Evolutionary conservation across 1,140 invertebrate species (phyloP).

Genomic region (Physella acuta): DNA sequence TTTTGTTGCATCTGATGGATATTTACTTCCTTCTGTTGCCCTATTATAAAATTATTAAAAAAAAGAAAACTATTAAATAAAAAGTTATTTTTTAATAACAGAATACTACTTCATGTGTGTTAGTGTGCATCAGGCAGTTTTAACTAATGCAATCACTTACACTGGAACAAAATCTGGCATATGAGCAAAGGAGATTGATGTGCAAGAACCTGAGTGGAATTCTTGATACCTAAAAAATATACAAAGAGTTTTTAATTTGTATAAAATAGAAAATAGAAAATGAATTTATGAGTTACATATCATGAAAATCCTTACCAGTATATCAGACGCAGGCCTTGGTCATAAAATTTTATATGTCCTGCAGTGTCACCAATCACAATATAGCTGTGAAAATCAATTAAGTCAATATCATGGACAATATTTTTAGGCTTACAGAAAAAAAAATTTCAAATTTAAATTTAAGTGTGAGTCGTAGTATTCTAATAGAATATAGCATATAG

Average conservation of each 20-base stretch:
- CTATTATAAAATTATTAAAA: conserved; percentile 28
- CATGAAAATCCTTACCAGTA: conserved; percentile 52
- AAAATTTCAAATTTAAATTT: too few species aligned
- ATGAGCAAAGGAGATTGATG: conserved; percentile 53
- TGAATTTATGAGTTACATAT: neutral
- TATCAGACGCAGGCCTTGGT: conserved; percentile 58
- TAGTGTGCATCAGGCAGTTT: too few species aligned
- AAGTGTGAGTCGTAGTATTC: too few species aligned
- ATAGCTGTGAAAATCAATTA: conserved; percentile 42
- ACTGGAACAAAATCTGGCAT: conserved; percentile 45
- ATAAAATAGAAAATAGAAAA: neutral
- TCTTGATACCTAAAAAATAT: conserved; percentile 51
- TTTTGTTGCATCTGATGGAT: conserved; percentile 57
- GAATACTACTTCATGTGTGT: too few species aligned
- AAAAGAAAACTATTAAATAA: neutral
- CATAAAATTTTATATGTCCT: conserved; percentile 61
- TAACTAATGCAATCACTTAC: conserved; percentile 38
- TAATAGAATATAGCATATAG: too few species aligned
- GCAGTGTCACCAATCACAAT: conserved; percentile 59
- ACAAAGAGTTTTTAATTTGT: neutral
- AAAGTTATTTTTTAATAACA: neutral
- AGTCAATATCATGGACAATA: neutral
- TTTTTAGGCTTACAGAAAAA: too few species aligned
- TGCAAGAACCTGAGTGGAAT: conserved; percentile 53
- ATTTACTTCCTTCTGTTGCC: conserved; percentile 45